phyloP scores from a whole-genome alignment of 2,113 vertebrate genomes.

The Cryptomyrus ogoouensis region DNA sequence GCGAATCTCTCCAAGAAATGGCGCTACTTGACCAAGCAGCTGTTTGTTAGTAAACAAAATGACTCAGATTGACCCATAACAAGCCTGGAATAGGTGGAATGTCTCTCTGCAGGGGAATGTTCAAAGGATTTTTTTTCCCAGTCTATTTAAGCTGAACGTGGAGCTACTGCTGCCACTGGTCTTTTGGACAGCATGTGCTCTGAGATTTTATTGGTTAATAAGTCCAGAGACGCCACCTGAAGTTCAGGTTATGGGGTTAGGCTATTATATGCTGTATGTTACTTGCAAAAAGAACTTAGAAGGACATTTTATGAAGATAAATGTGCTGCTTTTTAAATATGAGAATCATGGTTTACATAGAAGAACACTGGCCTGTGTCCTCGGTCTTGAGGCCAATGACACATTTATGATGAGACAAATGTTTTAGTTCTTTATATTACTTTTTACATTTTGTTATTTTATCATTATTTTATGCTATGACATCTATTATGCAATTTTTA shows the following conservation, averaged over 20 bases:
- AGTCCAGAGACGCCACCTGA: background rate
- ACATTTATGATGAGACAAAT: background rate
- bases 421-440: background rate
- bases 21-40: background rate
- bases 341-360: background rate
- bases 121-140: background rate
- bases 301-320: background rate
- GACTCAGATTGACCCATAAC: background rate
- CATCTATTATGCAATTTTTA: background rate
- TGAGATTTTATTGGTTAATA: background rate
- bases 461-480: background rate
- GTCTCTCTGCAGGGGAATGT: background rate
- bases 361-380: background rate
- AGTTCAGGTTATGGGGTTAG: background rate
- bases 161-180: background rate
- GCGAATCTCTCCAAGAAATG: background rate
- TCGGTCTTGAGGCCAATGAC: background rate
- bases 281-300: background rate
- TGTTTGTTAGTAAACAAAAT: background rate
- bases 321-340: background rate
- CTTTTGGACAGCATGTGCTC: background rate
- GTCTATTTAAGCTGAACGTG: background rate
- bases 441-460: background rate
- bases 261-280: background rate
- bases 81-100: background rate